Evolutionary conservation across 2,888 invertebrate species (phyloP), one percentile per base, ranked within the genome.

Genomic region (Oxystoma pomonae): DNA sequence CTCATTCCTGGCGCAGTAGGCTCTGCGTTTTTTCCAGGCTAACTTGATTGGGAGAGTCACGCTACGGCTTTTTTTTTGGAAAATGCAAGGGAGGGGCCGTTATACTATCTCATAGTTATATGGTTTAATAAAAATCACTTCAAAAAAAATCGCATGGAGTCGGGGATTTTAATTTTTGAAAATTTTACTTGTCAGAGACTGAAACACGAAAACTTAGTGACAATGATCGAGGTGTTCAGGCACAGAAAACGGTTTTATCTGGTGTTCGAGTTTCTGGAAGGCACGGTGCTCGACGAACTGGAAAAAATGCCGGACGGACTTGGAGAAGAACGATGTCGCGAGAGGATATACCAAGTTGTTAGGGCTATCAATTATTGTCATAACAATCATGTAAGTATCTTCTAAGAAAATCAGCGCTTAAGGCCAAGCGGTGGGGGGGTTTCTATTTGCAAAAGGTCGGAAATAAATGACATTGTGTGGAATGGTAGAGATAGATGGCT

Each of bases 221-320:
- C 91, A 75, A 87, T 95, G 84, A 88, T 94, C 67, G 94, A 94
- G 80, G 94, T 94, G 68, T 94, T 95, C 78, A 86, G 93, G 16
- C 86, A 91, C 62, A 88, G 90, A 78, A 89, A 91, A 72, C 85
- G 94, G 59, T 90, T 93, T 77, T 94, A 93, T 80, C 82, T 95
- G 22, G 94, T 95, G 7, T 94, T 94, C 77, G 94, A 95, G 78
- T 94, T 90, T 80, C 81, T 94, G 72, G 92, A 92, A 78, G 91
- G 92, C 74, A 94, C 94, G 0, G 85, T 94, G 2, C 81, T 94
- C 65, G 92, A 94, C 71, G 92, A 93, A 81, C 80, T 95, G 73
- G 93, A 94, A 75, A 87, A 87, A 20, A 81, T 85, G 57, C 84
- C 86, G 0, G 86, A 88, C 16, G 90, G 90, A 1, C 81, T 94